phyloP scores from a whole-genome alignment of 2,888 invertebrate genomes.

The Panzeria rudis region DNA sequence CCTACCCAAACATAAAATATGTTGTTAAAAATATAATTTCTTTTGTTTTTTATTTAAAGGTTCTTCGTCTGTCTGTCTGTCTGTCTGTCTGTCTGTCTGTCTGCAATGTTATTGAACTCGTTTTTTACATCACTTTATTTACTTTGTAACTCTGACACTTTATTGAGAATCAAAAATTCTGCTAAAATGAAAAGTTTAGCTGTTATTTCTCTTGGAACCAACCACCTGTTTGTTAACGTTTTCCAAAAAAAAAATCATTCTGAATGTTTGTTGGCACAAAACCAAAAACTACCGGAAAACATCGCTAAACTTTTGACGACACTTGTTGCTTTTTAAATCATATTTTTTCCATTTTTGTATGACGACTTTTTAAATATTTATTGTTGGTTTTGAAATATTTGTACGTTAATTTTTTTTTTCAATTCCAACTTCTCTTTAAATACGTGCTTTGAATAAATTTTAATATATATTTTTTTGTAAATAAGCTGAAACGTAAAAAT shows the following conservation, averaged over 20 bases:
- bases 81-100: not conserved
- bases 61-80: constrained; percentile 12
- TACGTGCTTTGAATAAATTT: constrained; percentile 65
- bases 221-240: not conserved
- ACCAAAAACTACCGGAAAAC: constrained; percentile 65
- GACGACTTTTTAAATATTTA: constrained; percentile 12
- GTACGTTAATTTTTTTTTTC: constrained; percentile 22
- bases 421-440: constrained; percentile 59
- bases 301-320: constrained; percentile 47
- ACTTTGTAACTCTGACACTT: constrained; percentile 23
- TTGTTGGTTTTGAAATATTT: constrained; percentile 24
- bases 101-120: constrained; percentile 53
- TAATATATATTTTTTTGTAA: constrained; percentile 24
- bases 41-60: constrained; percentile 36
- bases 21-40: constrained; percentile 45
- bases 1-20: constrained; percentile 64
- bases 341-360: constrained; percentile 49
- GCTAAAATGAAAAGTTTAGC: not conserved
- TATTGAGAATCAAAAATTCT: constrained; percentile 8
- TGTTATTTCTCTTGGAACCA: constrained; percentile 2
- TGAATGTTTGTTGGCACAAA: constrained; percentile 42
- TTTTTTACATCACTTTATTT: not conserved
- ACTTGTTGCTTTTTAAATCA: constrained; percentile 66
- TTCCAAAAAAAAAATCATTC: not conserved
- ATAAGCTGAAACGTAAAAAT: constrained; percentile 41